Conservation (phyloP, 2,888 invertebrate genomes). For the Leptinotarsa rubiginosa region DNA sequence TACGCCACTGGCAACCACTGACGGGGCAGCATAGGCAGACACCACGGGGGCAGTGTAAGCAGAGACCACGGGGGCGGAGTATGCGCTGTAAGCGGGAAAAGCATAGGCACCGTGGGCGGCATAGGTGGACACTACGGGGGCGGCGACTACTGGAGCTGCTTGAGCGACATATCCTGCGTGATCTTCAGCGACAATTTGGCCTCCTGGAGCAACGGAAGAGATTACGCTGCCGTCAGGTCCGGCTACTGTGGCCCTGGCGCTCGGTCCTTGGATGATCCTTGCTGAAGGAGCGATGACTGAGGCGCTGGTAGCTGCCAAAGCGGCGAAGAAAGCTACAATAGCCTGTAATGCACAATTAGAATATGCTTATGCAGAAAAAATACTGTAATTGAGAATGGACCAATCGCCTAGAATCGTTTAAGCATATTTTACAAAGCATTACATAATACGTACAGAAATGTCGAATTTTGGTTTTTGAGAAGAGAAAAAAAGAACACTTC, state of each 20-base stretch:
- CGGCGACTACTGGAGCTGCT: slow-evolving; percentile 47
- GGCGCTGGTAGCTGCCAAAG: slow-evolving; percentile 52
- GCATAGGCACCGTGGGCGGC: no score
- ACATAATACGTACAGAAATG: no score
- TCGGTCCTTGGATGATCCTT: slow-evolving; percentile 56
- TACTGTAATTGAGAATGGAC: no score
- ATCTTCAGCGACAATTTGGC: slow-evolving; percentile 53
- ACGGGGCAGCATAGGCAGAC: slow-evolving; percentile 38
- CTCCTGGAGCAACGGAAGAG: slow-evolving; percentile 55
- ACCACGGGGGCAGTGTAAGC: slow-evolving; percentile 33
- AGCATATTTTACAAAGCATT: no score
- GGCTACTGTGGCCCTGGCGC: slow-evolving; percentile 53
- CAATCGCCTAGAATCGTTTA: no score
- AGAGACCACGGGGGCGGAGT: slow-evolving; percentile 41
- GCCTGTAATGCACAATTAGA: slow-evolving; percentile 29
- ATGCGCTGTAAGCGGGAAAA: slow-evolving; percentile 34
- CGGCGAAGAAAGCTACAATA: slow-evolving; percentile 52
- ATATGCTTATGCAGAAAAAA: neutral
- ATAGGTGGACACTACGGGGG: slow-evolving; percentile 46
- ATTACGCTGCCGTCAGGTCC: slow-evolving; percentile 56
- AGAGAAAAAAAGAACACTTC: no score
- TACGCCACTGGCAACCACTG: slow-evolving; percentile 30
- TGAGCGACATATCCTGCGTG: slow-evolving; percentile 32
- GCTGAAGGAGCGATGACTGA: slow-evolving; percentile 42
- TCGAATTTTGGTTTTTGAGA: no score